Evolutionary conservation across 2,797 vertebrate species (phyloP), one percentile per base, ranked within the genome.

Genomic region (Poecilia velifera): DNA sequence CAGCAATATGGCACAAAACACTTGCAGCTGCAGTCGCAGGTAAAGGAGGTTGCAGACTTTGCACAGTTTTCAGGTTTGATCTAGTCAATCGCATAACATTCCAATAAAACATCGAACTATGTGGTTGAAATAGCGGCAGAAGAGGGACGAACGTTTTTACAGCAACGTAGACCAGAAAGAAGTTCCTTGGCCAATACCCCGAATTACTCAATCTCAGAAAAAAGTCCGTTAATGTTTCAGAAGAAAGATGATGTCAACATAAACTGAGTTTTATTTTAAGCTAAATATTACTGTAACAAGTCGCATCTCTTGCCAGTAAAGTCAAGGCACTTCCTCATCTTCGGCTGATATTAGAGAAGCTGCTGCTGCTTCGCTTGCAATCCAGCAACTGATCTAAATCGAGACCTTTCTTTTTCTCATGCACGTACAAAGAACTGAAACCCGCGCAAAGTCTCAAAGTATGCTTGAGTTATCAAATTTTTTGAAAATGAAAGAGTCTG

Each of bases 241-340:
- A 78, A 53, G 41, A 82, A 73, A 41, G 22, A 66, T 73, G 4
- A 25, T 2, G 22, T 28, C 45, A 39, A 68, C 84, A 62, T 31
- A n/a, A 0, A 49, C 22, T 8, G 41, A 0, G 36, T 0, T 2
- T 20, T 73, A 66, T 70, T 73, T 62, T 0, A 0, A 36, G 45
- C 53, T 20, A 10, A 71, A 74, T 46, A 46, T 90, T 91, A 88
- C 88, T 80, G 87, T 81, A 86, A 90, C 39, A 45, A 6, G 2
- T 0, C 0, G 0, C 1, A 34, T 9, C 6, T 66, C 28, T 76
- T 89, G 74, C 73, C 88, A 80, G 86, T 45, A 91, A 89, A 3
- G 22, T 4, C 45, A 34, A 59, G 31, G 66, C 9, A 76, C 74
- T 91, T 92, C 89, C 71, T 51, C 49, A 85, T 84, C 73, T 4